Base-by-base conservation (phyloP, 37 sponge, comb jelly and placozoan species). In the Aphrocallistes beatrix region DNA sequence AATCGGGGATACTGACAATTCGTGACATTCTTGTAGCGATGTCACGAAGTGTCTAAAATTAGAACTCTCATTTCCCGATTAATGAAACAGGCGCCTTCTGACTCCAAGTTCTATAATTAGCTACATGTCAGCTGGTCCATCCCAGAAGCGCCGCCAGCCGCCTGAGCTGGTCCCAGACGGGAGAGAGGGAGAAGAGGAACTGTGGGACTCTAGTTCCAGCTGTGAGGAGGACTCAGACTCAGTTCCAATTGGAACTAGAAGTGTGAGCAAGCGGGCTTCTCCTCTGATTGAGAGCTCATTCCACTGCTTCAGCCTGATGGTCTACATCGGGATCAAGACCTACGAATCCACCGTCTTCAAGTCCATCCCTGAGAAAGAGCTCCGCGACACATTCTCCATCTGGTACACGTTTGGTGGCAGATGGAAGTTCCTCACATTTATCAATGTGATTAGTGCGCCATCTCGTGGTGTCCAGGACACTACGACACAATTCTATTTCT, bases 391-490 rank as follows among this genome's bases (percentile, higher is more conserved):
- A 0, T 91, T 91, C 82, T 37, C 81, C 23, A 87, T 87, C 13
- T 1, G 36, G 10, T 23, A 38, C 23, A 60, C 84, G 1, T 90
- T 84, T 85, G 92, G 91, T 8, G 92, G 88, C 32, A 86, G 90
- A 69, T 94, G 92, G 92, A 94, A 90, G 51, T 94, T 38, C 40
- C 86, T 94, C 23, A 94, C 94, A 0, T 90, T 89, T 83, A 89
- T 91, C 19, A 91, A 91, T 60, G 38, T 94, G 86, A 92, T 94
- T 51, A 85, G 90, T 21, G 37, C 19, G n/a, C 75, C 25, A 3
- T 13, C 75, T 19, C n/a, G 21, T 13, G 21, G 75, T 60, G n/a
- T 32, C 75, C 75, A 60, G 10, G 75, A 30, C n/a, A 60, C n/a
- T 60, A 60, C n/a, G n/a, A n/a, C n/a, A n/a, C n/a, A n/a, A n/a